Evolutionary conservation across 2,888 invertebrate species (phyloP).

Genomic region (Erynnis tages): DNA sequence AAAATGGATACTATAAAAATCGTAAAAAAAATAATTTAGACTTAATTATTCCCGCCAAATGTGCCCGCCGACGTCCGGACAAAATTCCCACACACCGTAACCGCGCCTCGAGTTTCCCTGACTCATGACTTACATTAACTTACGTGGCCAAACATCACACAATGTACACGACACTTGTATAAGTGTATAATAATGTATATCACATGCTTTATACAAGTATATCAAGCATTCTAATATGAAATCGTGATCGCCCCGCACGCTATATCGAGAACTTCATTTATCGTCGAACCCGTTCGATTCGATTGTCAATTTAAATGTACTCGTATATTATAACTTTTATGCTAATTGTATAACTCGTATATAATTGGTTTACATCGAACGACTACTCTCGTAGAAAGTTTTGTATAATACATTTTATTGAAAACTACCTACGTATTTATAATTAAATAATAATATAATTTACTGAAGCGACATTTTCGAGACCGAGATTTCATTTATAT

Average conservation of each 20-base stretch:
- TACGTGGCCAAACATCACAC: constrained; percentile 75
- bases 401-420: constrained; percentile 26
- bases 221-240: constrained; percentile 32
- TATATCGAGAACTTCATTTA: constrained; percentile 18
- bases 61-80: not conserved
- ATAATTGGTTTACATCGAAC: constrained; percentile 27
- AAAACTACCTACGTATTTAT: constrained; percentile 22
- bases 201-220: constrained; percentile 28
- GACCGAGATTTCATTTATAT: not conserved
- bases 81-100: constrained; percentile 13
- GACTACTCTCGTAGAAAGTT: constrained; percentile 25
- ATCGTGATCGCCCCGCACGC: constrained; percentile 17
- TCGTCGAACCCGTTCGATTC: not conserved
- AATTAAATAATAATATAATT: constrained; percentile 10
- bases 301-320: too few relatives aligned
- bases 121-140: constrained; percentile 67
- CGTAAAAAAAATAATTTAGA: too few relatives aligned
- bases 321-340: constrained; percentile 26
- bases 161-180: constrained; percentile 37
- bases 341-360: constrained; percentile 28
- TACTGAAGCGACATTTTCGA: constrained; percentile 5
- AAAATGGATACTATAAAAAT: not conserved
- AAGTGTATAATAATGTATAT: constrained; percentile 47
- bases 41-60: not conserved
- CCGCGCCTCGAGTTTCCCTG: constrained; percentile 45